Evolutionary conservation across 2,113 vertebrate species (phyloP), one percentile per base, ranked within the genome.

Genomic region (Leptobrachium ailaonicum): DNA sequence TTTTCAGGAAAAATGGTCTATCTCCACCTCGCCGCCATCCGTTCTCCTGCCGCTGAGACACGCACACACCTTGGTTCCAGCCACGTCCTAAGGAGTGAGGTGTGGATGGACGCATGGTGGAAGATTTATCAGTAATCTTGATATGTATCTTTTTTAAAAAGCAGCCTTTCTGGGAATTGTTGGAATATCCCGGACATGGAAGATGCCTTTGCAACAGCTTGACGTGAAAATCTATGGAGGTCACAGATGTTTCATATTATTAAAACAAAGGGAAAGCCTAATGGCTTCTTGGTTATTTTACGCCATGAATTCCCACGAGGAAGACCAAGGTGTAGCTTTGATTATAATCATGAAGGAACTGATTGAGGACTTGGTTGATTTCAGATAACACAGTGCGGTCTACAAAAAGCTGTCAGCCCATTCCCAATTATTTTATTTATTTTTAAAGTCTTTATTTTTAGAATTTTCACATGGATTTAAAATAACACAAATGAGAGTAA

Each of bases 161-260:
- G 50, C 53, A 13, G 77, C 45, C 63, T 10, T 66, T 20, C 63
- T 2, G 60, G 47, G 43, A 79, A 71, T 32, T 72, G 58, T 20
- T n/a, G 4, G 41, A 10, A 41, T 54, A 60, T 66, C 69, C 8
- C 69, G 62, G 14, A 40, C 60, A 64, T 54, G 32, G 12, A 32
- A 72, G 69, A 45, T 53, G 67, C 56, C 44, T 64, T 32, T 50
- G 68, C 43, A 72, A 66, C 77, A 71, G 68, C 63, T 79, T 71
- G 13, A 79, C 40, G 77, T 72, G 69, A 72, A 66, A 66, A 72
- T 41, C 77, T 72, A 50, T 4, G 40, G 69, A 73, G 77, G 77
- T 79, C 69, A 66, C 77, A 72, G 69, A 79, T 79, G 77, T 72
- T 79, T 73, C 42, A 62, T 42, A 68, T 79, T 71, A 72, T 40